These are phyloP conservation scores for Benthosema pterotum DNA, from an alignment of 2,797 vertebrate genomes.

Conservation along the genomic window DNA sequence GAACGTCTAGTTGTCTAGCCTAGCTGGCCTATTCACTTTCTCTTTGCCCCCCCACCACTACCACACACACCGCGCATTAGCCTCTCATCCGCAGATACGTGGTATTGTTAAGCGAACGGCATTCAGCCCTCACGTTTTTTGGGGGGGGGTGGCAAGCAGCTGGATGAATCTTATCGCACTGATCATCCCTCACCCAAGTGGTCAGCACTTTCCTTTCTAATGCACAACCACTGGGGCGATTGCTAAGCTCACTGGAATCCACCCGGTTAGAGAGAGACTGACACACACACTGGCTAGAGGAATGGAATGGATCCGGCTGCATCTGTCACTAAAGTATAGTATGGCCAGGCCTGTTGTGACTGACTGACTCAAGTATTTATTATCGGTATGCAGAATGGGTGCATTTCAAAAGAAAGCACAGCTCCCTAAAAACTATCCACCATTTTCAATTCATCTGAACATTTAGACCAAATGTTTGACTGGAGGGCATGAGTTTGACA, in stretches of 20 bases:
- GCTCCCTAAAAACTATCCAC: no score
- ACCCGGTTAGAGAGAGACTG: conserved; percentile 40
- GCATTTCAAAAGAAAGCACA: no score
- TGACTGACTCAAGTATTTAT: no score
- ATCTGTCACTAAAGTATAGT: no score
- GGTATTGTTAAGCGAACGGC: conserved; percentile 67
- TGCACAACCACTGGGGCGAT: conserved; percentile 71
- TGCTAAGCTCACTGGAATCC: conserved; percentile 70
- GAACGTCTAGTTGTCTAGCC: conserved; percentile 44
- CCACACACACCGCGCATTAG: conserved; percentile 63
- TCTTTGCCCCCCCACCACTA: conserved; percentile 33
- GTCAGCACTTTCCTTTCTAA: conserved; percentile 84
- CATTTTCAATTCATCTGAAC: no score
- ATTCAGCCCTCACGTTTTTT: conserved; percentile 72
- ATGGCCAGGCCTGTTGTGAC: no score
- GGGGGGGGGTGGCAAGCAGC: conserved; percentile 59
- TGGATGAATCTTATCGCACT: conserved; percentile 76
- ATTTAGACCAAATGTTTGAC: no score
- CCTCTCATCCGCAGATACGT: conserved; percentile 63
- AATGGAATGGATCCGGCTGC: conserved; percentile 38
- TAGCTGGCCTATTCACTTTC: conserved; percentile 69
- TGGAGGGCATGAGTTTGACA: no score
- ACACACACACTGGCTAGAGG: conserved; percentile 11
- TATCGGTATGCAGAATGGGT: no score
- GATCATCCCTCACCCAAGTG: conserved; percentile 68